Evolutionary conservation across 2,113 vertebrate genomes (phyloP), one percentile per base, ranked within the genome.

Genomic region (Neolamprologus toae): DNA sequence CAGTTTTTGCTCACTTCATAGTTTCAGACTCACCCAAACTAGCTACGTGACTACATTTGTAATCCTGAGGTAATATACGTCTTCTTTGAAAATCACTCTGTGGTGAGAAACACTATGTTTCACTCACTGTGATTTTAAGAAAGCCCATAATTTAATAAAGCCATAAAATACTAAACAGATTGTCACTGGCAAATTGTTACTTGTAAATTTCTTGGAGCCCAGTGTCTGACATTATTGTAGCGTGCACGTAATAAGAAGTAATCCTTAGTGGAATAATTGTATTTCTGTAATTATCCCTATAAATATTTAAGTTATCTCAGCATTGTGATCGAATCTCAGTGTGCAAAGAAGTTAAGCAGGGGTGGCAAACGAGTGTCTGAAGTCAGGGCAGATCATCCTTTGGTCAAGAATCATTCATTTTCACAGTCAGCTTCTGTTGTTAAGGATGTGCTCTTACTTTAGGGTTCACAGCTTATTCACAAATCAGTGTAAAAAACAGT

Each of bases 201-300:
- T 17, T 45, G 71, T 78, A 49, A 19, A 78, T 31, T 19, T 78
- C 71, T 78, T 78, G 2, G 16, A 78, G 71, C 26, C 3, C 26
- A 42, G 21, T 71, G n/a, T 71, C 66, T 71, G 35, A 14, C 13
- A 71, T 1, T 26, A 80, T 11, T 23, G 51, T 21, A 40, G 33
- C 79, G 5, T 4, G 3, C 0, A 57, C 1, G 2, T 23, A n/a
- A 57, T 40, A 55, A 55, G 7, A 59, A 45, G 19, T 45, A 26
- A 42, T 2, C 35, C 16, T 17, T 45, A 42, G 26, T 17, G 8
- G 80, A 8, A 26, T 59, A 2, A 59, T 26, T 59, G 3, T 14
- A 73, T 3, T 26, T 26, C n/a, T 57, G 33, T 10, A 42, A 40
- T 40, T 26, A 40, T 37, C 3, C 8, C 53, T 17, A 8, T 7